Conservation (phyloP, 2,888 invertebrate species). For the Zaprionus obscuricornis region DNA sequence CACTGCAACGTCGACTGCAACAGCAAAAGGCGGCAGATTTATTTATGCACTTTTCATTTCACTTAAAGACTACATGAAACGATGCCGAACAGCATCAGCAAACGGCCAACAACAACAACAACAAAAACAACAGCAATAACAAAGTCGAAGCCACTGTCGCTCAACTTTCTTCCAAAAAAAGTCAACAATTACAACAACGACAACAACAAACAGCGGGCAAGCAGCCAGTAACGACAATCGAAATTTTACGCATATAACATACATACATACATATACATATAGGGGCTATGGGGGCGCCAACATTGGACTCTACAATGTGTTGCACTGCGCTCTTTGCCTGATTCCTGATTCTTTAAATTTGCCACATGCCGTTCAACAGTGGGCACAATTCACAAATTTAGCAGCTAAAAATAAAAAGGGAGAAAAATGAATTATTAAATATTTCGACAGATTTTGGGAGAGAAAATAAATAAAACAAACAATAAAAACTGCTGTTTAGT, state of each 20-base stretch:
- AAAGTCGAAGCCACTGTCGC: conserved; percentile 42
- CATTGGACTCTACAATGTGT: conserved; percentile 58
- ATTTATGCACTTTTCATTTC: conserved; percentile 78
- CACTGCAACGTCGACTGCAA: conserved; percentile 4
- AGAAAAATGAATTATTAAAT: too few relatives aligned
- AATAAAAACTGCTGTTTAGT: too few relatives aligned
- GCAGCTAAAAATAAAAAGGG: too few relatives aligned
- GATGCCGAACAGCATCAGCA: conserved; percentile 43
- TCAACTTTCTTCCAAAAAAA: conserved; percentile 60
- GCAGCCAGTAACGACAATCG: conserved; percentile 1
- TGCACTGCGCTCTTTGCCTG: conserved; percentile 43
- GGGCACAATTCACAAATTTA: too few relatives aligned
- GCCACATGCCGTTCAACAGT: conserved; percentile 75
- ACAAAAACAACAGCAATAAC: conserved; percentile 1
- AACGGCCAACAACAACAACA: conserved; percentile 7
- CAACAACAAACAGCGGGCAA: conserved; percentile 6
- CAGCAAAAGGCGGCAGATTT: conserved; percentile 64
- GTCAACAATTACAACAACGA: neutral
- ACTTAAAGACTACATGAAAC: conserved; percentile 72
- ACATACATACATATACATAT: too few relatives aligned
- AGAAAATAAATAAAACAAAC: too few relatives aligned
- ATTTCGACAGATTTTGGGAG: too few relatives aligned
- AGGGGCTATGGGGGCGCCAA: conserved; percentile 73
- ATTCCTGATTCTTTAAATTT: conserved; percentile 78
- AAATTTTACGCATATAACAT: conserved; percentile 42